Percentiles rank a stretch among this genome's conserved stretches.
Conservation (phyloP, 1,140 invertebrate species). For the Caenorhabditis brenneri region DNA sequence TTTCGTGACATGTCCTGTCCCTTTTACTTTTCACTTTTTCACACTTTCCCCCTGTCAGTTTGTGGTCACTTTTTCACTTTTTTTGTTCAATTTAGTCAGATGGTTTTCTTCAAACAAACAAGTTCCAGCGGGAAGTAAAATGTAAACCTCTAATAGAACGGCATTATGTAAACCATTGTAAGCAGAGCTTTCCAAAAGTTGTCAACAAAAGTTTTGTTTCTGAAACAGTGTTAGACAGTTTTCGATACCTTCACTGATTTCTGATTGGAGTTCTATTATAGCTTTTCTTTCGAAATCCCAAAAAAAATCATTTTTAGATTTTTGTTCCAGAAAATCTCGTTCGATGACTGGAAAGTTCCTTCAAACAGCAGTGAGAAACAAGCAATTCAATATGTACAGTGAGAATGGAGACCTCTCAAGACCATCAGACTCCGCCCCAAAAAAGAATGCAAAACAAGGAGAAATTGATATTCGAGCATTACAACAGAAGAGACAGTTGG, state of each 20-base stretch:
- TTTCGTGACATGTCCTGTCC: background rate
- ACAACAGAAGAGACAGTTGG: conserved; percentile 96
- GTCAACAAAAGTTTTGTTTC: too few species aligned
- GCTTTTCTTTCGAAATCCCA: background rate
- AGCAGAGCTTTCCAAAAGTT: too few species aligned
- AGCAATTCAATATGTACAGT: conserved; percentile 62
- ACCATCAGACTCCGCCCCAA: conserved; percentile 66
- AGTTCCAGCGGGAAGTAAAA: too few species aligned
- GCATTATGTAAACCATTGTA: too few species aligned
- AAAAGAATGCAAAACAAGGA: conserved; percentile 68
- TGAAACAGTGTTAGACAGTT: too few species aligned
- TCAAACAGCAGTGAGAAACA: conserved; percentile 49
- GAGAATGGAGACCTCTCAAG: conserved; percentile 66
- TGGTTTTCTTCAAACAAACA: too few species aligned
- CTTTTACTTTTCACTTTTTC: background rate
- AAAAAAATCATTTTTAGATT: background rate
- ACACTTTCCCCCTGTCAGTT: background rate
- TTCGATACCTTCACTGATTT: too few species aligned
- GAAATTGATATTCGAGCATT: conserved; percentile 88
- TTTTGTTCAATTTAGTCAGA: conserved; percentile 5
- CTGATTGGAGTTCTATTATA: too few species aligned
- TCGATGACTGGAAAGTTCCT: conserved; percentile 49
- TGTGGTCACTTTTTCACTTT: conserved; percentile 1
- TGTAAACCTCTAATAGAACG: too few species aligned
- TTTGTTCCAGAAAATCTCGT: conserved; percentile 53